These are phyloP conservation scores for Eurypyga helias DNA, from an alignment of 2,113 vertebrate species.

Conservation along the genomic window DNA sequence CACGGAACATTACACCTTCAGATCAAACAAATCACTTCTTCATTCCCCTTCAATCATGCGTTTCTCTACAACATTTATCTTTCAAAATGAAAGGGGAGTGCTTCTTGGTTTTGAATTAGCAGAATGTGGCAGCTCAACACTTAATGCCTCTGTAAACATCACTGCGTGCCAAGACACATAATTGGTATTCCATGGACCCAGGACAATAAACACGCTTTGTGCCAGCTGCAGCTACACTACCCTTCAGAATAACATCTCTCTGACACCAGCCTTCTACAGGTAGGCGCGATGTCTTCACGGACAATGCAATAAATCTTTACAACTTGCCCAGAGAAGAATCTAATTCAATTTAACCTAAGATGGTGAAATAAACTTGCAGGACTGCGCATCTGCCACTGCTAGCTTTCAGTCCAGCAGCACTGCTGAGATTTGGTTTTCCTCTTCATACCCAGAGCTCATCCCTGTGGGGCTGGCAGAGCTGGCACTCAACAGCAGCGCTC, in stretches of 20 bases:
- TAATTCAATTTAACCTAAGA: neutral
- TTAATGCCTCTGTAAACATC: neutral
- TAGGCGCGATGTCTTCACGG: neutral
- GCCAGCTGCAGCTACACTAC: neutral
- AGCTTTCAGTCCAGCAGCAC: neutral
- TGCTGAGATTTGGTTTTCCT: neutral
- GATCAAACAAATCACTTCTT: neutral
- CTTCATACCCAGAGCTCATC: neutral
- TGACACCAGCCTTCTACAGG: neutral
- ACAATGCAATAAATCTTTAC: neutral
- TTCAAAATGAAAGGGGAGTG: accelerated
- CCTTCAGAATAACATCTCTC: neutral
- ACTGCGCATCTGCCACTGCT: neutral
- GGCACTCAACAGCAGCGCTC: neutral
- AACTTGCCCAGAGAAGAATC: neutral
- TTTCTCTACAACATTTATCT: neutral
- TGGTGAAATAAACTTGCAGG: neutral
- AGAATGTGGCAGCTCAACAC: neutral
- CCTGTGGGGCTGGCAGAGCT: neutral
- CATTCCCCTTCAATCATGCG: accelerated
- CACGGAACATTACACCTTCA: neutral
- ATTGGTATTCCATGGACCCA: neutral
- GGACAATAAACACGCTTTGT: neutral
- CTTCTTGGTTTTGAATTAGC: neutral
- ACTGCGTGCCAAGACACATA: accelerated